phyloP scores from a whole-genome alignment of 2,113 vertebrate genomes.

The Acinonyx jubatus region DNA sequence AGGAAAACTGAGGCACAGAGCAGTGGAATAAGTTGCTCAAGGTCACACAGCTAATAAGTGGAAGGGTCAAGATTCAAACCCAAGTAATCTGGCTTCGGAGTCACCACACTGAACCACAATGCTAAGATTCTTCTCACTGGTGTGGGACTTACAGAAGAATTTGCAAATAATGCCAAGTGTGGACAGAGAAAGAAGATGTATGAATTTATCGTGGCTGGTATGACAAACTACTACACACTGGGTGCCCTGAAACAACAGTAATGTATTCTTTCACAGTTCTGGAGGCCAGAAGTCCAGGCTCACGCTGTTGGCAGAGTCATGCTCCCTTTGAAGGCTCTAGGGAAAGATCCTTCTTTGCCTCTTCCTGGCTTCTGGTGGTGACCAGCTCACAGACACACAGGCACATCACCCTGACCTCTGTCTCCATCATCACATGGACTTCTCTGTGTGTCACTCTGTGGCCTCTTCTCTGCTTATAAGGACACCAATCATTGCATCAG shows the following conservation, averaged over 20 bases:
- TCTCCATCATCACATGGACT: neutral
- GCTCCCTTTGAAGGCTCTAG: neutral
- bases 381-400: neutral
- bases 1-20: constrained; percentile 38
- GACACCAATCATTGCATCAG: neutral
- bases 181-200: neutral
- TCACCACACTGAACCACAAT: neutral
- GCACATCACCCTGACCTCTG: neutral
- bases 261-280: neutral
- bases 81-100: neutral
- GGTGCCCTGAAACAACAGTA: neutral
- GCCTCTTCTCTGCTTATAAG: neutral
- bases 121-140: neutral
- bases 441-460: neutral
- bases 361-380: neutral
- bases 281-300: neutral
- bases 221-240: neutral
- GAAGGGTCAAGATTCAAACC: neutral
- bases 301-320: neutral
- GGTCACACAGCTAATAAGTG: neutral
- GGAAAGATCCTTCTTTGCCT: neutral
- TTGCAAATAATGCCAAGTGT: neutral
- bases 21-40: neutral
- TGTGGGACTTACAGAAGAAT: neutral
- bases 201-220: neutral